Base-by-base conservation (phyloP, 2,113 vertebrate species). In the Pristiophorus japonicus region DNA sequence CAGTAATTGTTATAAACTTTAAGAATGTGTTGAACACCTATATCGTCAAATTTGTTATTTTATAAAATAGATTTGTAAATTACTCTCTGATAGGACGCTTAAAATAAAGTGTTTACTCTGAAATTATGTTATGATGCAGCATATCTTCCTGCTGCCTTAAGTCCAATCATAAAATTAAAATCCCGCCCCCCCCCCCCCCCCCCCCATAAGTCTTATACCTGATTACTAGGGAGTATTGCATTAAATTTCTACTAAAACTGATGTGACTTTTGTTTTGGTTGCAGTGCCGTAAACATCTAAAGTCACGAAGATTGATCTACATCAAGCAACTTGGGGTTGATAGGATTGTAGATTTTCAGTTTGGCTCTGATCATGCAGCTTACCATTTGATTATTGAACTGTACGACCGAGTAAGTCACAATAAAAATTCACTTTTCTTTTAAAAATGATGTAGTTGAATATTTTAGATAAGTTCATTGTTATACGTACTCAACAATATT, bases 251-350 rank as follows among this genome's bases (percentile, higher is more conserved):
- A 27, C 65, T 45, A 47, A 94, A 67, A 94, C 92, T 66, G 65
- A 62, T 91, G 51, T 67, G 1, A 67, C 47, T 94, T 94, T 70
- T 70, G 24, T 8, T 0, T 95, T 88, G 0, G n/a, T 27, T 34
- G 5, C 97, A 99, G 99, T 99, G 99, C 96, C 98, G 99, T 45
- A 99, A 99, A 95, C 99, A 99, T 95, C 96, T 99, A 96, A 98
- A 98, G 96, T 97, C 98, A 11, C 97, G 99, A 8, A 97, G 99
- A 0, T 95, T 99, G 96, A 98, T 98, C 10, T 97, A 97, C 1
- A 97, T 99, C 0, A 97, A 97, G 34, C 99, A 99, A 96, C 98
- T 99, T 2, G 99, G 99, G 0, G 96, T 98, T 6, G 99, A 99
- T 97, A 98, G 99, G 95, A 98, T 99, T 85, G 98, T 99, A 84